A percentile compares a stretch with the other conserved stretches of the same genome.
phyloP scores from a whole-genome alignment of 2,797 vertebrate genomes.

The Chaenodraco wilsoni region DNA sequence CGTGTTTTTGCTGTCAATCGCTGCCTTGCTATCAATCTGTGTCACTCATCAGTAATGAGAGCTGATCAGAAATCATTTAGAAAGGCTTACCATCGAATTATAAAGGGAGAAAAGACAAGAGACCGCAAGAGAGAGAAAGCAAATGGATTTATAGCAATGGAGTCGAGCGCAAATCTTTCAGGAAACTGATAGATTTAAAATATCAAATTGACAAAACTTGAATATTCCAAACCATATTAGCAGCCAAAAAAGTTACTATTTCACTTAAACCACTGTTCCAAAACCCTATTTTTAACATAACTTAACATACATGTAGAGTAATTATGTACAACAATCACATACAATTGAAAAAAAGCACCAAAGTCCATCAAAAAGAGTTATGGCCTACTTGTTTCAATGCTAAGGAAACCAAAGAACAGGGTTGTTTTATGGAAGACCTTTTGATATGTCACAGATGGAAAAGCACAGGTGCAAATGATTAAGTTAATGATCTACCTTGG shows the following conservation, averaged over 20 bases:
- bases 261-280: too few relatives aligned
- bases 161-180: neutral
- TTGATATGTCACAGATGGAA: neutral
- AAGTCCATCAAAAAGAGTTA: neutral
- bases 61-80: conserved; percentile 46
- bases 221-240: conserved; percentile 1
- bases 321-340: neutral
- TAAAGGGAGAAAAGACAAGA: conserved; percentile 1
- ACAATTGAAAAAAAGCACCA: neutral
- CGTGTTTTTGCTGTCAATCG: conserved; percentile 3
- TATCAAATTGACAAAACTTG: conserved; percentile 8
- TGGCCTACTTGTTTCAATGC: neutral
- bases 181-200: neutral
- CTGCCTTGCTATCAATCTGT: conserved; percentile 32
- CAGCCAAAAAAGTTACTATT: too few relatives aligned
- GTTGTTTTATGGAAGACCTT: neutral
- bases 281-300: too few relatives aligned
- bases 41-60: conserved; percentile 34
- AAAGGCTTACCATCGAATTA: conserved; percentile 20
- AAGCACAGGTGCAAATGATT: neutral
- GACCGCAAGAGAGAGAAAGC: neutral
- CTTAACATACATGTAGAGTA: too few relatives aligned
- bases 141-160: too few relatives aligned
- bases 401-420: neutral
- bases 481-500: neutral